phyloP scores from a whole-genome alignment of 1,140 invertebrate genomes.

The Acyrthosiphon pisum region DNA sequence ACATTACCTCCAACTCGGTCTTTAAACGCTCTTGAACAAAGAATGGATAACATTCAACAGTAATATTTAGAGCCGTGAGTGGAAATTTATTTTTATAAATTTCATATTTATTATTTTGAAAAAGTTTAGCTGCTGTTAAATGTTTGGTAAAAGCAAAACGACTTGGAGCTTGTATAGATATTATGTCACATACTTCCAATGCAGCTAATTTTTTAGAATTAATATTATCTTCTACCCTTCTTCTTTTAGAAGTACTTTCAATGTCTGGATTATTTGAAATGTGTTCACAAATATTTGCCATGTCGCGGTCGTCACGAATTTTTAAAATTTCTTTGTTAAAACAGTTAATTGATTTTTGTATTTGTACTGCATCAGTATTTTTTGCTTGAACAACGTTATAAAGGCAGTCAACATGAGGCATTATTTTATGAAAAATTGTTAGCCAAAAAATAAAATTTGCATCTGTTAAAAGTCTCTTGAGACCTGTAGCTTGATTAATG shows the following conservation, averaged over 20 bases:
- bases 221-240: not conserved
- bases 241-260: constrained; percentile 5
- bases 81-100: constrained; percentile 61
- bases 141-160: constrained; percentile 33
- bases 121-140: constrained; percentile 23
- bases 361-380: too few relatives aligned
- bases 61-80: not conserved
- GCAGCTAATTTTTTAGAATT: not conserved
- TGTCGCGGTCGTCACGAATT: not conserved
- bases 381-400: constrained; percentile 5
- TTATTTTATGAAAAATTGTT: constrained; percentile 32
- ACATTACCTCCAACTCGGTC: constrained; percentile 5
- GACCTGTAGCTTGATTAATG: constrained; percentile 15
- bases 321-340: not conserved
- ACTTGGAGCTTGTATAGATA: constrained; percentile 14
- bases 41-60: constrained; percentile 38
- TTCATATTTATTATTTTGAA: constrained; percentile 15
- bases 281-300: not conserved
- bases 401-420: constrained; percentile 39
- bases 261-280: not conserved
- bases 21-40: constrained; percentile 20
- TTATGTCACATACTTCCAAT: constrained; percentile 17
- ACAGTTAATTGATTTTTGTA: not conserved
- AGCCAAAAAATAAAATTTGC: constrained; percentile 19
- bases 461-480: constrained; percentile 7